Conservation (phyloP, 23 tunicate species). For the Trididemnum clinides region DNA sequence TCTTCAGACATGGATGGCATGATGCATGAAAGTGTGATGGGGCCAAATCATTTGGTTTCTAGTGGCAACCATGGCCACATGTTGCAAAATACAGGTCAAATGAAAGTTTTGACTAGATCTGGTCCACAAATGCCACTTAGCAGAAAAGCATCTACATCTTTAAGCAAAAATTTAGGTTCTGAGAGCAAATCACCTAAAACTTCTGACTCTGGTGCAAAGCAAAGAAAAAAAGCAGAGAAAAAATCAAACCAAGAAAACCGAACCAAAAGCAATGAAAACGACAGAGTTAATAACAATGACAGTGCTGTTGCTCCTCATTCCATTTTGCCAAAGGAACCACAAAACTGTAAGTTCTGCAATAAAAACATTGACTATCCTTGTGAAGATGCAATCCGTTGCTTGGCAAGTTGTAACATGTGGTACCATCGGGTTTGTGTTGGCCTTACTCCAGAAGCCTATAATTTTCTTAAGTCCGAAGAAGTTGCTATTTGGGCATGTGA, state of each 20-base stretch:
- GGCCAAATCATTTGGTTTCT: conserved; percentile 48
- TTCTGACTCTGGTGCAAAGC: conserved; percentile 9
- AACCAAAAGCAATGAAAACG: conserved; percentile 19
- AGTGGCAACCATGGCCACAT: conserved; percentile 78
- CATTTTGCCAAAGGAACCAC: conserved; percentile 46
- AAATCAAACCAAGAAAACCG: conserved; percentile 31
- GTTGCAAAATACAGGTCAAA: conserved; percentile 64
- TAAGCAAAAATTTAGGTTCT: background rate
- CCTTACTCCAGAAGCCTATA: conserved; percentile 66
- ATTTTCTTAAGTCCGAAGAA: conserved; percentile 62
- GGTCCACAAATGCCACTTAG: conserved; percentile 50
- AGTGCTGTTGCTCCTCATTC: conserved; percentile 49
- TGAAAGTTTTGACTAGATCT: conserved; percentile 68
- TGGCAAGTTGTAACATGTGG: conserved; percentile 88
- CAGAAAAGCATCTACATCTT: conserved; percentile 31
- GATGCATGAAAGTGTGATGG: conserved; percentile 50
- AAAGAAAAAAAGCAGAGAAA: conserved; percentile 70
- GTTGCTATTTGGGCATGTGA: conserved; percentile 94
- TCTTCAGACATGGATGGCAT: conserved; percentile 45
- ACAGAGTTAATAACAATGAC: background rate
- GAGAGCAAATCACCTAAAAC: conserved; percentile 58
- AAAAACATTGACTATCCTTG: conserved; percentile 30
- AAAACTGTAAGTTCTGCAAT: conserved; percentile 54
- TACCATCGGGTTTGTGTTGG: conserved; percentile 88
- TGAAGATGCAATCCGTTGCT: conserved; percentile 71